Conservation (phyloP, 2,797 vertebrate species). For the Linurgus olivaceus region DNA sequence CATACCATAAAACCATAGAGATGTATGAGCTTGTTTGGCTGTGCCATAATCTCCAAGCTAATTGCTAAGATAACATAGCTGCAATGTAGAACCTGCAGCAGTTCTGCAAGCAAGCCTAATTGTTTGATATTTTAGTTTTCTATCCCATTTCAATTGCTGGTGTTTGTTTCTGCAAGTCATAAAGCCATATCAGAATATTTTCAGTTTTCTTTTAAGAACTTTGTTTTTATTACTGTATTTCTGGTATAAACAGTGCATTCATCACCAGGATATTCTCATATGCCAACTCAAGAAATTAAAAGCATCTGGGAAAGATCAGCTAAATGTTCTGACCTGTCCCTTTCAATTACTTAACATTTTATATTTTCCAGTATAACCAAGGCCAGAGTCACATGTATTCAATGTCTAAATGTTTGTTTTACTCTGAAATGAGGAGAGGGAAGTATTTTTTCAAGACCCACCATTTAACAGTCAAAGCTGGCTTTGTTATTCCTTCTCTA, state of each 20-base stretch:
- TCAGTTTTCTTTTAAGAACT: background rate
- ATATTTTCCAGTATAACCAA: background rate
- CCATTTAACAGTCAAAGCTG: background rate
- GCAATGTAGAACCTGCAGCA: background rate
- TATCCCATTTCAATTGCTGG: background rate
- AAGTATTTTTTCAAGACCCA: background rate
- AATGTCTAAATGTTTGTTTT: background rate
- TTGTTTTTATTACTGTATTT: slow-evolving; percentile 12
- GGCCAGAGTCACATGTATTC: background rate
- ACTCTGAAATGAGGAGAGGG: background rate
- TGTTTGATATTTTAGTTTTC: background rate
- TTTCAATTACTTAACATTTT: slow-evolving; percentile 5
- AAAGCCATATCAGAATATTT: background rate
- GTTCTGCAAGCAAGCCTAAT: background rate
- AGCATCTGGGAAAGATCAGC: slow-evolving; percentile 6
- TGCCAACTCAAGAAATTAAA: background rate
- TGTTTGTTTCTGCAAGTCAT: background rate
- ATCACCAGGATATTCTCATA: background rate
- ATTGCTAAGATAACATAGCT: background rate
- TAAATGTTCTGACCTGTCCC: background rate
- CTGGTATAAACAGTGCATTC: background rate
- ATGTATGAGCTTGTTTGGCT: background rate
- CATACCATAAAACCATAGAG: background rate
- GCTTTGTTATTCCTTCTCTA: background rate
- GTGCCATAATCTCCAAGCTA: background rate